A percentile compares a stretch with the other conserved stretches of the same genome.
Conservation (phyloP, 2,113 vertebrate genomes). For the Phrynosoma blainvillii region DNA sequence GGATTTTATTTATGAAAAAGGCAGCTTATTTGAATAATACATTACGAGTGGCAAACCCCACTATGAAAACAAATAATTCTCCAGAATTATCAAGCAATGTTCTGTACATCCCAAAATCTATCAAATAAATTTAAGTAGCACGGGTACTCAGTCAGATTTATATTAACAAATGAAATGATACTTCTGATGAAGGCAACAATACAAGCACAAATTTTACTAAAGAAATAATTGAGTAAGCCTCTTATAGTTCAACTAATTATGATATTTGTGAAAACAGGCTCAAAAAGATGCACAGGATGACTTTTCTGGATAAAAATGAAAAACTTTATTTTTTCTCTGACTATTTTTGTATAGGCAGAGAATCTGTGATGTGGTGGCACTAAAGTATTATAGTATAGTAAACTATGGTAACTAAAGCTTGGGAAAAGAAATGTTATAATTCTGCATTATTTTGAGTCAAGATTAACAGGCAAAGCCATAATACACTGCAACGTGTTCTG, state of each 20-base stretch:
- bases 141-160: not conserved
- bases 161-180: not conserved
- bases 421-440: not conserved
- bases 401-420: not conserved
- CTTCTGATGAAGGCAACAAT: not conserved
- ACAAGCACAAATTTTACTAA: not conserved
- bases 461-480: not conserved
- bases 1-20: not conserved
- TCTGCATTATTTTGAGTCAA: constrained; percentile 17
- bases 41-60: not conserved
- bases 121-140: not conserved
- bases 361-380: not conserved
- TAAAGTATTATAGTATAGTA: not conserved
- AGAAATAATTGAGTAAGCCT: not conserved
- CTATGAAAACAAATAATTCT: not conserved
- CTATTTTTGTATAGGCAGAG: not conserved
- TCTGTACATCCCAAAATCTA: not conserved
- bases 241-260: not conserved
- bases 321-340: not conserved
- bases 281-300: not conserved
- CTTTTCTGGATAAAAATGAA: not conserved
- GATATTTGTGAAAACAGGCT: not conserved
- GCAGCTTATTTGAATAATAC: not conserved
- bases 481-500: not conserved
- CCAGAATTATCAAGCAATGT: not conserved